A percentile compares a stretch with the other conserved stretches of the same genome.
Evolutionary conservation across 2,797 vertebrate genomes (phyloP).

Genomic region (Anomalospiza imberbis): DNA sequence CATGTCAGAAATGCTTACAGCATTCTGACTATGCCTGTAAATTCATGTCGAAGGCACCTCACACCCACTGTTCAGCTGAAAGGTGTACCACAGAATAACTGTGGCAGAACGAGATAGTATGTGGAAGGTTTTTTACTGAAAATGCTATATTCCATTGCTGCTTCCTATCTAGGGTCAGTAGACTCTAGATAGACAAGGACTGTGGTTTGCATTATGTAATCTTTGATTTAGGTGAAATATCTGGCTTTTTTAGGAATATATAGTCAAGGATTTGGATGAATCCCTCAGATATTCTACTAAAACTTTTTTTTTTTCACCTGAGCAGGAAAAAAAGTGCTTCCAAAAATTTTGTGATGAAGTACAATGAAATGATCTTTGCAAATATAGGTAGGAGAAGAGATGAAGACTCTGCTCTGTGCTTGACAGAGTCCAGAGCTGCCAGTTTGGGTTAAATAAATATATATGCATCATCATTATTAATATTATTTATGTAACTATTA

Average conservation of each 20-base stretch:
- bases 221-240: neutral
- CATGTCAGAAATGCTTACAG: neutral
- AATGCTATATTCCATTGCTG: neutral
- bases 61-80: neutral
- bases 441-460: neutral
- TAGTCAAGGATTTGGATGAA: neutral
- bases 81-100: neutral
- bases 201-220: neutral
- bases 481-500: neutral
- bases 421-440: neutral
- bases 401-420: neutral
- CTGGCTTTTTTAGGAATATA: neutral
- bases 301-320: neutral
- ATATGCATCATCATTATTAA: neutral
- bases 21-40: neutral
- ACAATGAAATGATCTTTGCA: neutral
- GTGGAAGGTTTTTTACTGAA: neutral
- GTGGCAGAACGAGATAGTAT: neutral
- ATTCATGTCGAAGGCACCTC: conserved; percentile 3
- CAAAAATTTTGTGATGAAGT: neutral
- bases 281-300: neutral
- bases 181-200: neutral
- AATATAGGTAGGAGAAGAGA: neutral
- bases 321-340: neutral
- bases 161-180: too few relatives aligned